phyloP scores from a whole-genome alignment of 2,113 vertebrate species.

The Pantherophis guttatus region DNA sequence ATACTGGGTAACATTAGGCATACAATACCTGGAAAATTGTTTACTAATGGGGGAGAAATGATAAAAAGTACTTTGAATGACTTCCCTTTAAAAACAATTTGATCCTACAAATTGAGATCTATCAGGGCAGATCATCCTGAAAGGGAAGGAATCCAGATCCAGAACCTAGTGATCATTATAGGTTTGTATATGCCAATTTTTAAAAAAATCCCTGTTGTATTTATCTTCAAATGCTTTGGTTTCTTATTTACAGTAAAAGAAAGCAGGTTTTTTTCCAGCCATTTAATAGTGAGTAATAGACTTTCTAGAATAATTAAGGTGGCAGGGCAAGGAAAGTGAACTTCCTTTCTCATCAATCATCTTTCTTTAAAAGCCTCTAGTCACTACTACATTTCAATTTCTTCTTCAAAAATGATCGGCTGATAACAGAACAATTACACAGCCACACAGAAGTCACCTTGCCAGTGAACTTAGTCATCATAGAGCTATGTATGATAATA shows the following conservation, averaged over 20 bases:
- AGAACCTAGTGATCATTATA: background rate
- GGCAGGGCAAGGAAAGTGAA: background rate
- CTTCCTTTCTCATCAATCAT: background rate
- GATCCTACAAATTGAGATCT: background rate
- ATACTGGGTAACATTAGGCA: background rate
- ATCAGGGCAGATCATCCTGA: background rate
- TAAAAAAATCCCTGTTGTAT: background rate
- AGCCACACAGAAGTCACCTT: background rate
- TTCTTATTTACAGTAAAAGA: background rate
- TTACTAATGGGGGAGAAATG: background rate
- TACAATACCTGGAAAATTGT: background rate
- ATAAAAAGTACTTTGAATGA: background rate
- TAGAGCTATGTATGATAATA: background rate
- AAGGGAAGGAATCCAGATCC: background rate
- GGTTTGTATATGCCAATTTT: background rate
- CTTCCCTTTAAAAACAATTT: background rate
- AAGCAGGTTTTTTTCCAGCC: background rate
- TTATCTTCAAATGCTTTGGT: background rate
- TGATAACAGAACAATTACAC: background rate
- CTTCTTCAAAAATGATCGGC: background rate
- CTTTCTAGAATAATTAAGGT: background rate
- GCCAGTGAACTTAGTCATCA: background rate
- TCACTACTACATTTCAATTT: background rate
- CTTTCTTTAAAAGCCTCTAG: background rate
- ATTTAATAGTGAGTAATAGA: background rate